A percentile compares a stretch with the other conserved stretches of the same genome.
phyloP scores from a whole-genome alignment of 2,797 vertebrate species.

The Poeciliopsis presidionis region DNA sequence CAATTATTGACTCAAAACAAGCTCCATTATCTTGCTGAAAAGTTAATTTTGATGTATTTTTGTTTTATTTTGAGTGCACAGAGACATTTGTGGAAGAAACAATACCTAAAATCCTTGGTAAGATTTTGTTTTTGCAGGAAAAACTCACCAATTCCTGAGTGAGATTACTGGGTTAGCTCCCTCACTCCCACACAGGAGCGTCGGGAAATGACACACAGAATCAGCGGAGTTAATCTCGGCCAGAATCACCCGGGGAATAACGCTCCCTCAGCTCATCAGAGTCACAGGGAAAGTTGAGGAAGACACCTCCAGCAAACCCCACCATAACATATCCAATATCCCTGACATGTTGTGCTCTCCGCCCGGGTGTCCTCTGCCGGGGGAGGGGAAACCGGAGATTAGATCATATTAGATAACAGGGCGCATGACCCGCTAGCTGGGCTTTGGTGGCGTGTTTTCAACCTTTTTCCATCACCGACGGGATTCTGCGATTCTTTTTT shows the following conservation, averaged over 20 bases:
- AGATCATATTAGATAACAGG: conserved; percentile 67
- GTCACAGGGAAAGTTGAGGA: conserved; percentile 63
- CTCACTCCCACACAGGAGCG: conserved; percentile 29
- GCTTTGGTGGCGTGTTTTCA: conserved; percentile 51
- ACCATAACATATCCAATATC: conserved; percentile 72
- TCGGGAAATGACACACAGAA: conserved; percentile 49
- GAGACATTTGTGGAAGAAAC: no score
- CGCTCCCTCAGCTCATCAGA: conserved; percentile 75
- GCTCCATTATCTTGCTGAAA: no score
- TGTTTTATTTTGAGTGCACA: no score
- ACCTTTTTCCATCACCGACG: conserved; percentile 47
- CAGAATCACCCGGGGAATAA: conserved; percentile 68
- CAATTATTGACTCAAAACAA: no score
- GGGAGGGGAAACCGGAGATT: conserved; percentile 61
- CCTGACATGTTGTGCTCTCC: conserved; percentile 57
- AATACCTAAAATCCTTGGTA: no score
- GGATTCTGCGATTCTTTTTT: conserved; percentile 35
- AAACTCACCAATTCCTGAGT: conserved; percentile 16
- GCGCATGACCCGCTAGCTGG: conserved; percentile 54
- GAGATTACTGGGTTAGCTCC: conserved; percentile 34
- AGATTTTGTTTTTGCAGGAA: neutral
- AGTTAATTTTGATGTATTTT: no score
- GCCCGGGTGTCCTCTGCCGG: conserved; percentile 52
- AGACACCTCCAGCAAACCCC: conserved; percentile 70
- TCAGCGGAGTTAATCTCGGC: conserved; percentile 64